A percentile compares a stretch with the other conserved stretches of the same genome.
Conservation (phyloP, 2,888 invertebrate genomes). For the Agrotis puta region DNA sequence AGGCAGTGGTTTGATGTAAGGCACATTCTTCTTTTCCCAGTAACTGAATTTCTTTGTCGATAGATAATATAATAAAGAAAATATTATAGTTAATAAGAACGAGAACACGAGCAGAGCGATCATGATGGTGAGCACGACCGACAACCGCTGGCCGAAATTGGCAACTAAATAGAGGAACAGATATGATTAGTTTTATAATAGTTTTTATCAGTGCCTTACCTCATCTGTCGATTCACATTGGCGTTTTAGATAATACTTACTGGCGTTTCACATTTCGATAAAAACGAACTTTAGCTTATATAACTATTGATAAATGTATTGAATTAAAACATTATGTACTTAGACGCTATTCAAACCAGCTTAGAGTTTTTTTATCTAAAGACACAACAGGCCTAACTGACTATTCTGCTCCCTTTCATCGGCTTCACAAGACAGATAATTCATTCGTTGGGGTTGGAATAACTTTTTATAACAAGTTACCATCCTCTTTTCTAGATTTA, state of each 20-base stretch:
- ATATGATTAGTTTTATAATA: background rate
- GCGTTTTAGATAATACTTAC: background rate
- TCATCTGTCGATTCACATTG: background rate
- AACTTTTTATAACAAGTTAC: too few relatives aligned
- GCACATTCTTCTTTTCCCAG: conserved; percentile 1
- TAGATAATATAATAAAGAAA: background rate
- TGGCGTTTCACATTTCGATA: too few relatives aligned
- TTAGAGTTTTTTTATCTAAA: background rate
- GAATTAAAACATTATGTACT: background rate
- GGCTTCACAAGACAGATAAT: too few relatives aligned
- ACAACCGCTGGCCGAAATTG: background rate
- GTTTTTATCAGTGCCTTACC: background rate
- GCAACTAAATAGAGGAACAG: background rate
- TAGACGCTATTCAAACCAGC: background rate
- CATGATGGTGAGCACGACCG: background rate
- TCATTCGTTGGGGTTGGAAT: too few relatives aligned
- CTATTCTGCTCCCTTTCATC: too few relatives aligned
- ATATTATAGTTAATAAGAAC: background rate
- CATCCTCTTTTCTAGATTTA: too few relatives aligned
- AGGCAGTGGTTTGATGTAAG: conserved; percentile 11
- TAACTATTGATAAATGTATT: background rate
- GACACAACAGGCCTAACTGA: too few relatives aligned
- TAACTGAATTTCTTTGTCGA: background rate
- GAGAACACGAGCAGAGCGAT: background rate
- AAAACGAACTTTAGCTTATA: too few relatives aligned